Conservation (phyloP, 1,140 invertebrate genomes). For the Onthophagus taurus region DNA sequence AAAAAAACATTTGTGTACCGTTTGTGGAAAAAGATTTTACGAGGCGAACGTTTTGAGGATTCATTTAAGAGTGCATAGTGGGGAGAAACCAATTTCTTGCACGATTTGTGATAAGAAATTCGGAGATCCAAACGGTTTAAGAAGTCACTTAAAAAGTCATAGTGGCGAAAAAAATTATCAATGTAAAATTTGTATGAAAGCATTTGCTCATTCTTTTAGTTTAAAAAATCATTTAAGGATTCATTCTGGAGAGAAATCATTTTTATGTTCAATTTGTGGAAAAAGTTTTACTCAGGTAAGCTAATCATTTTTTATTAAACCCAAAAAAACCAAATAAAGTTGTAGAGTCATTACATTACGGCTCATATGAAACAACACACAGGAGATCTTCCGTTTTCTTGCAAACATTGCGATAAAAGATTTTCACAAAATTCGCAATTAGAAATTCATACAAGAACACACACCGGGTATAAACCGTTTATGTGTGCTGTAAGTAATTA, state of each 20-base stretch:
- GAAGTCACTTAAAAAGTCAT: conserved; percentile 36
- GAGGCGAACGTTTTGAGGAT: conserved; percentile 22
- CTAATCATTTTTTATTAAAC: not conserved
- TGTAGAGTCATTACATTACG: conserved; percentile 23
- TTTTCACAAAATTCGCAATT: conserved; percentile 44
- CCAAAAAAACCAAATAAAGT: not conserved
- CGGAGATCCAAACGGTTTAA: conserved; percentile 35
- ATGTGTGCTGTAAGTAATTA: conserved; percentile 29
- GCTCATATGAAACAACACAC: conserved; percentile 41
- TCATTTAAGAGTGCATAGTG: conserved; percentile 25
- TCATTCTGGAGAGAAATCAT: conserved; percentile 29
- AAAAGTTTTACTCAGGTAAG: conserved; percentile 17
- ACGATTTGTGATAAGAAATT: conserved; percentile 38
- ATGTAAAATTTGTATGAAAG: conserved; percentile 28
- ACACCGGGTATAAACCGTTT: conserved; percentile 45
- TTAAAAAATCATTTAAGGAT: conserved; percentile 30
- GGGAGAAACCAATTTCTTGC: conserved; percentile 40
- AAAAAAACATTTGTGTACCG: conserved; percentile 29
- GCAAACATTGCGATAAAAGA: conserved; percentile 43
- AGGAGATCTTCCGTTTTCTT: conserved; percentile 50
- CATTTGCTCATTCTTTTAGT: conserved; percentile 30
- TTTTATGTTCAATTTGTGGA: conserved; percentile 26
- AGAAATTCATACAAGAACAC: conserved; percentile 43
- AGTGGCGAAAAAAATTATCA: conserved; percentile 34
- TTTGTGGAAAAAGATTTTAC: conserved; percentile 26